Evolutionary conservation across 1,140 invertebrate species (phyloP).

Genomic region (Neoseiulus cucumeris): DNA sequence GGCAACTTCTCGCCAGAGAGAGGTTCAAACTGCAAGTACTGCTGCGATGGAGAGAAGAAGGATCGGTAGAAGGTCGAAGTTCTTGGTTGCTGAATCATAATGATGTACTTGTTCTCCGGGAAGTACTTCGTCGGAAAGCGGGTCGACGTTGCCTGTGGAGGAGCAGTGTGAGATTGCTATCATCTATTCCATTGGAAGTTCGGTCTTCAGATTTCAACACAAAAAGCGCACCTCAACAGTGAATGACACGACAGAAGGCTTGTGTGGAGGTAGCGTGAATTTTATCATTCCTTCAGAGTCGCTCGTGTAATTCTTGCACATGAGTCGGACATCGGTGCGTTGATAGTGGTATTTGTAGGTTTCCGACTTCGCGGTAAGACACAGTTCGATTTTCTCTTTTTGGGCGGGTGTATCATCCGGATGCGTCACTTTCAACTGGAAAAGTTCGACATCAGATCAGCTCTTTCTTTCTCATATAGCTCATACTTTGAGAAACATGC

Average conservation of each 20-base stretch:
- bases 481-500: too few species aligned
- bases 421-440: constrained; percentile 23
- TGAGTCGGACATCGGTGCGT: constrained; percentile 13
- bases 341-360: constrained; percentile 14
- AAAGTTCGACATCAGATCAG: too few species aligned
- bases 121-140: constrained; percentile 8
- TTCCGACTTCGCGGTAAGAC: constrained; percentile 11
- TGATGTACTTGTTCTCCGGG: neutral
- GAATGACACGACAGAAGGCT: constrained; percentile 12
- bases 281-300: constrained; percentile 22
- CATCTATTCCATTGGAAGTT: neutral
- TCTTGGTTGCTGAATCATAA: neutral
- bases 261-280: constrained; percentile 17
- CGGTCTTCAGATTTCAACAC: neutral
- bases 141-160: constrained; percentile 14
- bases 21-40: neutral
- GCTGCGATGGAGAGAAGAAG: neutral
- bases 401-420: constrained; percentile 25
- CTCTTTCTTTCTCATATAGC: too few species aligned
- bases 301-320: constrained; percentile 22
- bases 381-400: constrained; percentile 23
- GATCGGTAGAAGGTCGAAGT: neutral
- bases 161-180: neutral
- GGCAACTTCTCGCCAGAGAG: neutral
- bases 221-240: constrained; percentile 17